Evolutionary conservation across 2,113 vertebrate species (phyloP).

Genomic region (Megalops atlanticus): DNA sequence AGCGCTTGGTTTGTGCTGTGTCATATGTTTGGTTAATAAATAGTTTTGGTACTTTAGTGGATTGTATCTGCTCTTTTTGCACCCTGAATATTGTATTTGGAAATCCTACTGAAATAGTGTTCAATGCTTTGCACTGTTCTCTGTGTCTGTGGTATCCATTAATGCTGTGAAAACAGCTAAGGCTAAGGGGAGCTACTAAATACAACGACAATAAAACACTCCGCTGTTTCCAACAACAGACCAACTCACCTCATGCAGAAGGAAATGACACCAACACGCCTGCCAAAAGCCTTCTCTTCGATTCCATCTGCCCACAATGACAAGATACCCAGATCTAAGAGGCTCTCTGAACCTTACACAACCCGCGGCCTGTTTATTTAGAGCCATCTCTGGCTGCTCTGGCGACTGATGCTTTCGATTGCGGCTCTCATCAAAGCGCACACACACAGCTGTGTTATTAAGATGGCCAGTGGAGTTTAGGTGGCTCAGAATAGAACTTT

Average conservation of each 20-base stretch:
- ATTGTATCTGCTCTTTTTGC: not conserved
- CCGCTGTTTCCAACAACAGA: constrained; percentile 18
- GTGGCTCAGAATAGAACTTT: constrained; percentile 54
- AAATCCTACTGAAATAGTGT: not conserved
- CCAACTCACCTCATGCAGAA: constrained; percentile 18
- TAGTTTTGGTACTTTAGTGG: not conserved
- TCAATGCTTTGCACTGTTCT: not conserved
- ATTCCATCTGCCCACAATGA: constrained; percentile 56
- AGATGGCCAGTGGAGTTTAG: constrained; percentile 42
- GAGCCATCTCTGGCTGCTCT: constrained; percentile 54
- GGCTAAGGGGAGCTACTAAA: constrained; percentile 27
- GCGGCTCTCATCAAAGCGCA: not conserved
- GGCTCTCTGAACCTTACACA: constrained; percentile 57
- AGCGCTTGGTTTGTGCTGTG: not conserved
- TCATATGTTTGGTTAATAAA: not conserved
- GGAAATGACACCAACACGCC: constrained; percentile 48
- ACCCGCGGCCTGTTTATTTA: constrained; percentile 44
- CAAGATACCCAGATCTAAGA: constrained; percentile 65
- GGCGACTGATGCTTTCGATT: constrained; percentile 53
- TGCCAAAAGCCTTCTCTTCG: constrained; percentile 58
- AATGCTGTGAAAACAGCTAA: not conserved
- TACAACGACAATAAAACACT: constrained; percentile 31
- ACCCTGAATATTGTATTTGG: not conserved
- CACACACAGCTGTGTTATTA: constrained; percentile 59
- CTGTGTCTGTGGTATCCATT: not conserved